These are phyloP conservation scores for Nycticryphes semicollaris DNA, from an alignment of 2,113 vertebrate species.

Conservation along the genomic window DNA sequence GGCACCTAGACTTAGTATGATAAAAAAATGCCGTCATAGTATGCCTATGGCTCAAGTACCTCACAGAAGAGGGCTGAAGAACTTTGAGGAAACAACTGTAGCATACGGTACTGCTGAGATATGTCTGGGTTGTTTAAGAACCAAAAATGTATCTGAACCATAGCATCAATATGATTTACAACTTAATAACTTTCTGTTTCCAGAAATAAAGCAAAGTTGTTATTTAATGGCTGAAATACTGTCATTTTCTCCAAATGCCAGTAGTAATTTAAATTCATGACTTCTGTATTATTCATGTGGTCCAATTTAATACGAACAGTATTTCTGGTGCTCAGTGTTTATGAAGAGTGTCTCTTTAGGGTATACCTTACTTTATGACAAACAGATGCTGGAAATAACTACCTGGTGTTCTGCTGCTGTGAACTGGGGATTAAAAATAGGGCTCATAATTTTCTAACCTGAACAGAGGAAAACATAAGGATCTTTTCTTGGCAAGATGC, in stretches of 20 bases:
- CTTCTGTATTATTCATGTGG: conserved; percentile 74
- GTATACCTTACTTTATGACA: conserved; percentile 64
- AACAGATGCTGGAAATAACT: conserved; percentile 65
- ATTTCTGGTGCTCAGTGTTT: conserved; percentile 68
- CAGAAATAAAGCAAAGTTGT: conserved; percentile 73
- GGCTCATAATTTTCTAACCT: conserved; percentile 32
- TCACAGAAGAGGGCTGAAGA: not conserved
- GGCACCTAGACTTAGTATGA: not conserved
- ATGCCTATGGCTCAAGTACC: not conserved
- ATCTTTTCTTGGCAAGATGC: not conserved
- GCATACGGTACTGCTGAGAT: not conserved
- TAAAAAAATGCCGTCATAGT: not conserved
- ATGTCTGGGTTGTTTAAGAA: not conserved
- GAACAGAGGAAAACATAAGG: not conserved
- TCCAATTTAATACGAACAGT: conserved; percentile 70
- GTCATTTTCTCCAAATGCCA: conserved; percentile 67
- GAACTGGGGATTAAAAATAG: conserved; percentile 47
- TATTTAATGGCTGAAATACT: conserved; percentile 73
- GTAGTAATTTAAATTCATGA: conserved; percentile 76
- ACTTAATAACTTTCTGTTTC: conserved; percentile 74
- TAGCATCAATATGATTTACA: conserved; percentile 67
- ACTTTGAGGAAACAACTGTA: not conserved
- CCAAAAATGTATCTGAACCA: conserved; percentile 13
- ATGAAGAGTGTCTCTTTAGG: conserved; percentile 66
- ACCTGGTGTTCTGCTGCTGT: conserved; percentile 15